Conservation (phyloP, 2,797 vertebrate species). For the Leuciscus waleckii region DNA sequence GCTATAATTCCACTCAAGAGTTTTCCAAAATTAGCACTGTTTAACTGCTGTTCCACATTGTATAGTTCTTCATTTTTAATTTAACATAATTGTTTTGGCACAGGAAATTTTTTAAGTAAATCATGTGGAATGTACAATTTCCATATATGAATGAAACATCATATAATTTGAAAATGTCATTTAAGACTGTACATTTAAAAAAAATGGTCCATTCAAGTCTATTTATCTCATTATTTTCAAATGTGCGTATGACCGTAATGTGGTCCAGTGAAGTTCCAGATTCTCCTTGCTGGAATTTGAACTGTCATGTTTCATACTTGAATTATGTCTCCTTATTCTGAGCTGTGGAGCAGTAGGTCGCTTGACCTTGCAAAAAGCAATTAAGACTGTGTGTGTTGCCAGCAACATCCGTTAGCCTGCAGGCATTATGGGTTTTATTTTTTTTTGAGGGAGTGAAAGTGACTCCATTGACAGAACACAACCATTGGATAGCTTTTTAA, state of each 20-base stretch:
- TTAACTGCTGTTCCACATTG: neutral
- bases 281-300: slow-evolving; percentile 42
- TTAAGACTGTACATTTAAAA: neutral
- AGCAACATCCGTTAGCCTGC: slow-evolving; percentile 50
- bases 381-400: slow-evolving; percentile 53
- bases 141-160: neutral
- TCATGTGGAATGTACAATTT: neutral
- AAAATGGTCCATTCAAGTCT: no score
- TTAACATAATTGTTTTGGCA: neutral
- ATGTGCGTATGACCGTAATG: neutral
- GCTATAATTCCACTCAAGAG: neutral
- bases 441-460: slow-evolving; percentile 21
- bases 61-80: neutral
- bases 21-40: neutral
- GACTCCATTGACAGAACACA: slow-evolving; percentile 33
- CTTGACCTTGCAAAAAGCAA: slow-evolving; percentile 57
- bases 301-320: slow-evolving; percentile 43
- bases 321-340: slow-evolving; percentile 38
- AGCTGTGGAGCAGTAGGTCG: slow-evolving; percentile 24
- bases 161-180: neutral
- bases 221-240: slow-evolving; percentile 1
- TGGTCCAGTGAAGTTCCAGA: slow-evolving; percentile 1
- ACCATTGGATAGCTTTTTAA: slow-evolving; percentile 42
- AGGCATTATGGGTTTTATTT: slow-evolving; percentile 50
- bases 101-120: neutral